Conservation (phyloP, 2,113 vertebrate species). For the Danio rerio region GRCz12tu NC_133182.1:25377001-25377500, state of each 20-base stretch:
- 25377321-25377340: constrained; percentile 40
- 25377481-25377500: constrained; percentile 48
- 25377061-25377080: constrained; percentile 56
- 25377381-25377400: not conserved
- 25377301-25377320: constrained; percentile 59
- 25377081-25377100: constrained; percentile 61
- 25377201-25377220: constrained; percentile 58
- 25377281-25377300: constrained; percentile 32
- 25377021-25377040: constrained; percentile 44
- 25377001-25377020: constrained; percentile 45
- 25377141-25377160: constrained; percentile 47
- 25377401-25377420: constrained; percentile 40
- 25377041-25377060: constrained; percentile 58
- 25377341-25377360: constrained; percentile 56
- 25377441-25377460: constrained; percentile 21
- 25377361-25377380: constrained; percentile 24
- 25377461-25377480: constrained; percentile 26
- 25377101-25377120: constrained; percentile 38
- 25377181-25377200: constrained; percentile 64
- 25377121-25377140: constrained; percentile 34
- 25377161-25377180: not conserved
- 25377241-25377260: constrained; percentile 10
- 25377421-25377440: constrained; percentile 46
- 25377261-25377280: constrained; percentile 26
- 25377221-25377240: constrained; percentile 34